Evolutionary conservation across 2,797 vertebrate species (phyloP), one percentile per base, ranked within the genome.

Genomic region (Alfaro cultratus): DNA sequence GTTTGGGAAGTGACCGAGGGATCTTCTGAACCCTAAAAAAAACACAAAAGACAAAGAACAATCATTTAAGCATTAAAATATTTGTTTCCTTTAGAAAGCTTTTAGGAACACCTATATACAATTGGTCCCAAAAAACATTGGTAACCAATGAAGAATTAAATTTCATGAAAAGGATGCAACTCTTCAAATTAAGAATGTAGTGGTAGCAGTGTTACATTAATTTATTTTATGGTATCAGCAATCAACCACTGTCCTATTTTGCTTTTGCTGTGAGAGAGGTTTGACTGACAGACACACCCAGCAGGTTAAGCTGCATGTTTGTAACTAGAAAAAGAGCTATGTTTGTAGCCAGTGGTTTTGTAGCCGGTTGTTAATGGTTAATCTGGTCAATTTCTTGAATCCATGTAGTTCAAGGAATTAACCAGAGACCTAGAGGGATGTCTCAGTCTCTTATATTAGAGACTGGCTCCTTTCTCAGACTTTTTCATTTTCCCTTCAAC

Each of bases 1-100:
- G 95, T 96, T 11, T 92, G 84, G 80, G 97, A 98, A 60, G 83
- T 94, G 81, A 97, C 10, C 0, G 95, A 95, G 39, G 95, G 84
- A 13, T 93, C 91, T 62, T 5, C 7, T 21, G 55, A 43, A 76
- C 62, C 87, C 97, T 98, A 72, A 85, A n/a, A 18, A n/a, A n/a
- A 72, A 34, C 18, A 87, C 39, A 43, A 53, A 46, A 68, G 86
- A 93, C 85, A 96, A 94, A 81, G 92, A n/a, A 18, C n/a, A 46
- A 72, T 31, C 26, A 46, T 41, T 3, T 26, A 26, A 41, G 64
- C 36, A 29, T 72, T 18, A 29, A 71, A 16, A 45, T 29, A 72
- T 46, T 46, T 72, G 41, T 31, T 72, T 29, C 13, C 41, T 46
- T 29, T 5, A 9, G 15, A 46, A 72, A 71, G 2, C 68, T 46